phyloP scores from a whole-genome alignment of 2,113 vertebrate species.

The Dromiciops gliroides region DNA sequence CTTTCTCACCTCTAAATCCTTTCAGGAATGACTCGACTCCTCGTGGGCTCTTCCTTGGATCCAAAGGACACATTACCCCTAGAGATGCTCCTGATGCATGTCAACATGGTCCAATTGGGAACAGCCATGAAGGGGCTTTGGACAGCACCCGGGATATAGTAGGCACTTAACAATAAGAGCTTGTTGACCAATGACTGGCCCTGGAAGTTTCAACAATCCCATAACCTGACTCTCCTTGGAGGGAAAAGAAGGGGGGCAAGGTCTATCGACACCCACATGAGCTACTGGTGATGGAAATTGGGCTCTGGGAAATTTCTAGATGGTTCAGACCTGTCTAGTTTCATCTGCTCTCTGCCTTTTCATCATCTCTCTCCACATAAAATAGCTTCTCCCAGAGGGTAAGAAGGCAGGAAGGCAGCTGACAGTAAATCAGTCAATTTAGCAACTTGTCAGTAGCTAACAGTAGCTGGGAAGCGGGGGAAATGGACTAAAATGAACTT shows the following conservation, averaged over 20 bases:
- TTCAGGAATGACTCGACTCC: background rate
- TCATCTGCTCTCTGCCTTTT: background rate
- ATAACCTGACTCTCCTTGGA: background rate
- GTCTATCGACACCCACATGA: background rate
- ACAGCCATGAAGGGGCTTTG: background rate
- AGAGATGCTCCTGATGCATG: background rate
- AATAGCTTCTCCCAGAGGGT: conserved; percentile 12
- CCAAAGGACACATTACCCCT: too few relatives aligned
- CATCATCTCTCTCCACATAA: background rate
- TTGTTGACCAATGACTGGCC: background rate
- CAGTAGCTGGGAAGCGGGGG: conserved; percentile 3
- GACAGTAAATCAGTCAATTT: conserved; percentile 9
- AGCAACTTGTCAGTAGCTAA: conserved; percentile 37
- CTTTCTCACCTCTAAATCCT: background rate
- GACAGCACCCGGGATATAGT: background rate
- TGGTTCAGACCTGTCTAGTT: conserved; percentile 22
- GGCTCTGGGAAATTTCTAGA: conserved; percentile 2
- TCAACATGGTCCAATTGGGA: background rate
- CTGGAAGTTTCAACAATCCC: background rate
- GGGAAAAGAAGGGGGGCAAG: background rate
- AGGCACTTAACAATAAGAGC: conserved; percentile 16
- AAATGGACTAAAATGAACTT: background rate
- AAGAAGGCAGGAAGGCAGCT: background rate
- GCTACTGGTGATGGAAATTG: background rate
- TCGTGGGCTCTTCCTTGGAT: background rate